Evolutionary conservation across 2,113 vertebrate species (phyloP).

Genomic region (Natator depressus): DNA sequence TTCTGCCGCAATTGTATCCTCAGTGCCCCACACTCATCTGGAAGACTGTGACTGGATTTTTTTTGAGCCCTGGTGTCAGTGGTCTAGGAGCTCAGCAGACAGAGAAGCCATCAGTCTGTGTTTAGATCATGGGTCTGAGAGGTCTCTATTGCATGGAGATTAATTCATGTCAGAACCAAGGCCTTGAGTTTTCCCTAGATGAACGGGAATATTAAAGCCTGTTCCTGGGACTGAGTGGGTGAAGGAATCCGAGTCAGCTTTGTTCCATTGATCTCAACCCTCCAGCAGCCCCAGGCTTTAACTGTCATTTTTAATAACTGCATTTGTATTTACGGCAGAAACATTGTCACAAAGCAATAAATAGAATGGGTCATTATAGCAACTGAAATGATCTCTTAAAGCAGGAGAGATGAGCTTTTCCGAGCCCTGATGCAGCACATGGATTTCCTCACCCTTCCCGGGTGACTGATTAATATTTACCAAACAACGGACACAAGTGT

Average conservation of each 20-base stretch:
- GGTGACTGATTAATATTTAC: neutral
- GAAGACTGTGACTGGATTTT: neutral
- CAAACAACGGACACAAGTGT: neutral
- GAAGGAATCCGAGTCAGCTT: neutral
- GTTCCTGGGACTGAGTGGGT: neutral
- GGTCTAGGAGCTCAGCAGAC: neutral
- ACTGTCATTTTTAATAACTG: neutral
- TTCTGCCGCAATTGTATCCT: neutral
- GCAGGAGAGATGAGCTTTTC: neutral
- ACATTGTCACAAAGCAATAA: neutral
- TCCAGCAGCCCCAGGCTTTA: neutral
- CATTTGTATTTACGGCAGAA: neutral
- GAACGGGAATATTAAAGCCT: neutral
- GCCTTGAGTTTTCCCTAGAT: neutral
- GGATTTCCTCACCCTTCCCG: neutral
- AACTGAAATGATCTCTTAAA: fast-evolving
- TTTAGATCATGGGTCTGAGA: neutral
- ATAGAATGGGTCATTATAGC: neutral
- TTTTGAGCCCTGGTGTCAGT: neutral
- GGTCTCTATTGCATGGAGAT: fast-evolving
- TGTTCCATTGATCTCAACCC: neutral
- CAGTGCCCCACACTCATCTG: neutral
- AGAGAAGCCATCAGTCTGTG: neutral
- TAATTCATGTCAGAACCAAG: fast-evolving
- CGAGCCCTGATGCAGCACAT: neutral